Evolutionary conservation across 2,113 vertebrate species (phyloP).

Genomic region (Sceloporus undulatus): DNA sequence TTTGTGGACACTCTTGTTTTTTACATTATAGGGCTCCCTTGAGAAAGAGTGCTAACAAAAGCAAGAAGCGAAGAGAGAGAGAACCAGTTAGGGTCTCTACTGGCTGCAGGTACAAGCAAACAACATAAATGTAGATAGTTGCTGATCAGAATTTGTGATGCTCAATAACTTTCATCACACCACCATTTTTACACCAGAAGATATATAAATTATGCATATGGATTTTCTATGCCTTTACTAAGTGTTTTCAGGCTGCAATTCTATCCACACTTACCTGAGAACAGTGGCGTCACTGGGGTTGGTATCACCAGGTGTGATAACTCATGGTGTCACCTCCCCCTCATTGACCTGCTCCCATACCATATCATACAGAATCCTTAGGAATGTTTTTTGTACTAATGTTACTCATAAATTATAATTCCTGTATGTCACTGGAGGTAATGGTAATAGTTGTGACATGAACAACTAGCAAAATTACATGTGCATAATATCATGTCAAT

Average conservation of each 20-base stretch:
- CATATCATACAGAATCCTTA: too few relatives aligned
- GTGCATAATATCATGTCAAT: too few relatives aligned
- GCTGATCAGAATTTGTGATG: background rate
- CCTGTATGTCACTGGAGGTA: too few relatives aligned
- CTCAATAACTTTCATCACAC: background rate
- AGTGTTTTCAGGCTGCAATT: background rate
- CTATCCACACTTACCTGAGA: background rate
- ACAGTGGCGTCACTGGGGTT: too few relatives aligned
- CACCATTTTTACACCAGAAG: background rate
- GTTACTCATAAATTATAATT: too few relatives aligned
- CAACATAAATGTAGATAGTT: background rate
- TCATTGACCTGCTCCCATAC: too few relatives aligned
- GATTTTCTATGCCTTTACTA: background rate
- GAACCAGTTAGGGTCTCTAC: constrained; percentile 76
- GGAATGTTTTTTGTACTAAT: too few relatives aligned
- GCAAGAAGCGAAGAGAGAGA: constrained; percentile 82
- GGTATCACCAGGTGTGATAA: too few relatives aligned
- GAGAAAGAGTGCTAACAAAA: constrained; percentile 79
- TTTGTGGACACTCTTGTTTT: constrained; percentile 43
- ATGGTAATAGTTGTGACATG: too few relatives aligned
- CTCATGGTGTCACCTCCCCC: too few relatives aligned
- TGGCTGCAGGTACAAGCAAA: constrained; percentile 83
- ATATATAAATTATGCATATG: background rate
- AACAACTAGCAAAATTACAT: too few relatives aligned
- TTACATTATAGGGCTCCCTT: constrained; percentile 77